A percentile compares a stretch with the other conserved stretches of the same genome.
Conservation (phyloP, 2,113 vertebrate genomes). For the Turnix velox region DNA sequence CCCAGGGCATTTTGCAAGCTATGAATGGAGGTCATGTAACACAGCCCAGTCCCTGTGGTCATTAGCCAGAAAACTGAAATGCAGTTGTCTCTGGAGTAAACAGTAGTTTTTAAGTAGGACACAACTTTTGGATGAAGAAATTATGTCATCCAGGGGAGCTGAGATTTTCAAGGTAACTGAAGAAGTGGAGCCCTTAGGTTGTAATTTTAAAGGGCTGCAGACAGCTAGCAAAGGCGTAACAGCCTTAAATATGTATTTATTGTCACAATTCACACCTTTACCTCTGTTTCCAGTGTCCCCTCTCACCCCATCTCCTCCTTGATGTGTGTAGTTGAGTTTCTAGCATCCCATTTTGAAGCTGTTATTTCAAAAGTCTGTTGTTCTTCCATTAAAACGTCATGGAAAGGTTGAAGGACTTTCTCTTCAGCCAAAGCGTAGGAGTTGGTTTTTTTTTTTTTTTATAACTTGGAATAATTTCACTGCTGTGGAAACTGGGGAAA, state of each 20-base stretch:
- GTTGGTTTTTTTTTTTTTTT: neutral
- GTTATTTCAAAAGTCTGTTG: neutral
- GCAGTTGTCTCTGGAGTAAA: conserved; percentile 44
- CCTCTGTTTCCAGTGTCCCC: neutral
- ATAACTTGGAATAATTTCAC: neutral
- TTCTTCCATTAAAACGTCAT: neutral
- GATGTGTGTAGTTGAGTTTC: neutral
- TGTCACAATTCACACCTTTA: neutral
- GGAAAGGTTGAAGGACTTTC: neutral
- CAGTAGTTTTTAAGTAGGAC: conserved; percentile 54
- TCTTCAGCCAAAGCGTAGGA: neutral
- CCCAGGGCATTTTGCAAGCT: neutral
- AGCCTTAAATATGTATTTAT: neutral
- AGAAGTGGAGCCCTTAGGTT: neutral
- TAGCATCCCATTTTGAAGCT: neutral
- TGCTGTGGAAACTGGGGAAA: neutral
- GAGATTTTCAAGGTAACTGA: neutral
- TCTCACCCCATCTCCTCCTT: neutral
- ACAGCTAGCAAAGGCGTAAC: neutral
- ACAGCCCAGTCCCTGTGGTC: conserved; percentile 49
- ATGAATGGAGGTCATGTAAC: conserved; percentile 16
- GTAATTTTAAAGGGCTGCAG: neutral
- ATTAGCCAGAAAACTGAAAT: conserved; percentile 58
- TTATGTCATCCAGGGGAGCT: neutral
- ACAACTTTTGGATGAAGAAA: conserved; percentile 40